Evolutionary conservation across 1,140 invertebrate genomes (phyloP).

Genomic region (Pseudomyrmex pallidus): DNA sequence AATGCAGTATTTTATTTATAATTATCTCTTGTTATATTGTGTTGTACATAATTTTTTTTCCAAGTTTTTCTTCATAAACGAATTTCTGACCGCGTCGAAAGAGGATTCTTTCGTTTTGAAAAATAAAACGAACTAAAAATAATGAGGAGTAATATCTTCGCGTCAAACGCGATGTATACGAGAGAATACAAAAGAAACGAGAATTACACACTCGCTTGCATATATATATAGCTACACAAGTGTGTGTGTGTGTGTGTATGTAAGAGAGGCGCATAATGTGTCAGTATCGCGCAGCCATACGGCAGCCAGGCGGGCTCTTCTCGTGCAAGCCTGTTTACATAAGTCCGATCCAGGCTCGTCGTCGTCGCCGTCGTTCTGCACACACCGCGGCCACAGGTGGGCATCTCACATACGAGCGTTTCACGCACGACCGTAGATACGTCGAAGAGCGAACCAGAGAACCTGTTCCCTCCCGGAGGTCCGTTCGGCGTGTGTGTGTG

Average conservation of each 20-base stretch:
- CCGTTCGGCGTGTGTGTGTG: conserved; percentile 60
- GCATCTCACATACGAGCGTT: conserved; percentile 36
- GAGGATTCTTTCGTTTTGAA: no score
- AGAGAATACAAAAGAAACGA: background rate
- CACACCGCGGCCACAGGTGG: conserved; percentile 75
- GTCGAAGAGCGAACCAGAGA: conserved; percentile 34
- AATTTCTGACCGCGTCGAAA: no score
- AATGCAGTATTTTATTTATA: no score
- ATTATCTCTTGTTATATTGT: no score
- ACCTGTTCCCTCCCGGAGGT: conserved; percentile 53
- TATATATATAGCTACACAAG: no score
- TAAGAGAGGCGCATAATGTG: conserved; percentile 75
- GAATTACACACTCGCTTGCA: conserved; percentile 1
- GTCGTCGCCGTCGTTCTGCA: conserved; percentile 53
- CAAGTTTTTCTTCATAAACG: no score
- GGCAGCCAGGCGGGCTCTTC: conserved; percentile 73
- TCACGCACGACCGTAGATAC: conserved; percentile 3
- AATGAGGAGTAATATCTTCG: conserved; percentile 29
- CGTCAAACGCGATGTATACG: background rate
- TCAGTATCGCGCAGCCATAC: conserved; percentile 74
- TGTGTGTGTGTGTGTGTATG: conserved; percentile 4
- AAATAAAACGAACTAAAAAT: background rate
- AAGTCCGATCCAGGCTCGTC: conserved; percentile 70
- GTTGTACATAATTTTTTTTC: no score
- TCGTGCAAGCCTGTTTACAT: conserved; percentile 80